Evolutionary conservation across 2,113 vertebrate genomes (phyloP).

Genomic region (Equus quagga): DNA sequence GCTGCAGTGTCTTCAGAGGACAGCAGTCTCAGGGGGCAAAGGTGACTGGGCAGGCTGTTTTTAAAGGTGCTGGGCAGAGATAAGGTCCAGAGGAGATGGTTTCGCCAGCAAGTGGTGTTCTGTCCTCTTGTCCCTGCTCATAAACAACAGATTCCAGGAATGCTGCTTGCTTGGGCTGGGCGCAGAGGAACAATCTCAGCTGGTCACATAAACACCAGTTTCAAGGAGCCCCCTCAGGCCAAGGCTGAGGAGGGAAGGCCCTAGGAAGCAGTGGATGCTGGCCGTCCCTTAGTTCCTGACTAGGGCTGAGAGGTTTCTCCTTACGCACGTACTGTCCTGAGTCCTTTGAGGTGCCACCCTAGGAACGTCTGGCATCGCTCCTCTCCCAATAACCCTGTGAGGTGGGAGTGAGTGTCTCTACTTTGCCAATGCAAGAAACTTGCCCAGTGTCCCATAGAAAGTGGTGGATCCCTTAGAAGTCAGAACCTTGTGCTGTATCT

Average conservation of each 20-base stretch:
- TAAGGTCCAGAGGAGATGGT: constrained; percentile 26
- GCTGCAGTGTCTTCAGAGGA: neutral
- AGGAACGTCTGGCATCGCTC: neutral
- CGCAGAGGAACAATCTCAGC: neutral
- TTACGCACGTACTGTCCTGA: too few species aligned
- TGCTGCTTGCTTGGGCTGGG: constrained; percentile 13
- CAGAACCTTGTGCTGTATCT: neutral
- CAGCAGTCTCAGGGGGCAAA: neutral
- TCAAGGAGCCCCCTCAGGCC: neutral
- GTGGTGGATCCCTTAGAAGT: neutral
- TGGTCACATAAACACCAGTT: neutral
- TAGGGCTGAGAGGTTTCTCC: neutral
- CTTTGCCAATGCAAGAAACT: neutral
- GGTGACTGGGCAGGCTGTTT: neutral
- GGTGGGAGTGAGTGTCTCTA: neutral
- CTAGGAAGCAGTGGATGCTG: neutral
- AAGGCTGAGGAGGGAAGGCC: neutral
- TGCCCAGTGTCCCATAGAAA: neutral
- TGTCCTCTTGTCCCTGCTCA: neutral
- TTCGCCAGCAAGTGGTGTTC: neutral
- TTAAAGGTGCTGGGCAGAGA: neutral
- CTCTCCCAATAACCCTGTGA: neutral
- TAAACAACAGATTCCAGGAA: constrained; percentile 41
- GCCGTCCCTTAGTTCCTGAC: neutral
- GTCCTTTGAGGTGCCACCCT: neutral